Evolutionary conservation across 2,797 vertebrate genomes (phyloP), one percentile per base, ranked within the genome.

Genomic region (Falco rusticolus): DNA sequence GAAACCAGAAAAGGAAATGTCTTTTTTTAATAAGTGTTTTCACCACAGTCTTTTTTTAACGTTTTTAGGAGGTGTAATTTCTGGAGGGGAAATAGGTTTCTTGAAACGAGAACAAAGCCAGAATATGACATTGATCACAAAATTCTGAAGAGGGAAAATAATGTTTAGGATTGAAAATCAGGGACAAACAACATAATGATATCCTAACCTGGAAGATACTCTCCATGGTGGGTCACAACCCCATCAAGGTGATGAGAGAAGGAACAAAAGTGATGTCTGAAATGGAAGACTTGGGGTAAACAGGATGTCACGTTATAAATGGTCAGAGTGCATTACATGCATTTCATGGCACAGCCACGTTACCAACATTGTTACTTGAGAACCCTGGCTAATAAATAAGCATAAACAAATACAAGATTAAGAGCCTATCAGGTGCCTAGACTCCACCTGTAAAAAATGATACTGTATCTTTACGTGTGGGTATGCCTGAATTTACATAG

Each of bases 401-500:
- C 51, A 45, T 76, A 70, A 93, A 59, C 45, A 96, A 93, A 87
- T 60, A 74, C 10, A 65, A 86, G 96, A 87, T 89, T 71, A 92
- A 53, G 53, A 78, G 43, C 63, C 47, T 50, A 57, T 59, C 29
- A 47, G n/a, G 66, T 65, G 20, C 72, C 63, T 72, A 60, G 78
- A 33, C 79, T 81, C 83, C 89, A 82, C 87, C 92, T 61, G 41
- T 56, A 79, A 76, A 76, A 89, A 80, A 60, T 29, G 34, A 90
- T 71, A 82, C 18, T 50, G 1, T 90, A 90, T 82, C 85, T 94
- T 85, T 72, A 88, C 47, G 65, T 90, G 75, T 84, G 51, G 39
- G 11, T 86, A 88, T 81, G 69, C 43, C 61, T 84, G 72, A 41
- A 79, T 91, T 85, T 93, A 65, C 47, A 14, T 41, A 60, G 70